Evolutionary conservation across 2,888 invertebrate genomes (phyloP), one percentile per base, ranked within the genome.

Genomic region (Chrysolina haemoptera): DNA sequence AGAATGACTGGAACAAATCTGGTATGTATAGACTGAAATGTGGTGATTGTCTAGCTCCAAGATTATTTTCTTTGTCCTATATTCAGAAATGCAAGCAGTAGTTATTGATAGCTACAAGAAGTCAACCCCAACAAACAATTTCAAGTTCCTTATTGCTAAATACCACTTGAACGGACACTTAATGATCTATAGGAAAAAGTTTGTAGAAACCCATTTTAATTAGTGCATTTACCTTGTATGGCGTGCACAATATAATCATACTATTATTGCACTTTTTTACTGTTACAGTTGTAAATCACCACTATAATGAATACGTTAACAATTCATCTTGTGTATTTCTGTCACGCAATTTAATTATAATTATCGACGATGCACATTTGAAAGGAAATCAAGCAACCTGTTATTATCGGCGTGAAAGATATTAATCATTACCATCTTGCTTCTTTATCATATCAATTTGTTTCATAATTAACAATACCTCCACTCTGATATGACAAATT

Each of bases 191-290:
- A 27, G 55, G 40, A 46, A 64, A 55, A 63, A 53, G 22, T 59
- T 59, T 69, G 59, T 43, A 46, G 40, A 65, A 55, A 59, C 55
- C 63, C 68, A 48, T 20, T 67, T 67, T 76, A 79, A 79, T 77
- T 72, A 77, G 77, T 79, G 74, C 77, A 70, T 79, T 79, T 79
- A 79, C 76, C 73, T 77, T 68, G 63, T 59, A 20, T 75, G 73
- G 67, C 70, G 73, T 76, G 75, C 68, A 50, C 65, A 65, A 48
- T 53, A 65, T 70, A 76, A 76, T 76, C 73, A 70, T 67, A 55
- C 35, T 68, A 68, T 22, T 43, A 62, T 59, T 69, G 76, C 71
- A 70, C 69, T 69, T 68, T 53, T 72, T 62, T 74, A 70, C 75
- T 48, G 75, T 76, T 76, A 74, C 40, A 14, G 65, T 70, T 50